A percentile compares a stretch with the other conserved stretches of the same genome.
Conservation (phyloP, 2,113 vertebrate species). For the Heptranchias perlo region DNA sequence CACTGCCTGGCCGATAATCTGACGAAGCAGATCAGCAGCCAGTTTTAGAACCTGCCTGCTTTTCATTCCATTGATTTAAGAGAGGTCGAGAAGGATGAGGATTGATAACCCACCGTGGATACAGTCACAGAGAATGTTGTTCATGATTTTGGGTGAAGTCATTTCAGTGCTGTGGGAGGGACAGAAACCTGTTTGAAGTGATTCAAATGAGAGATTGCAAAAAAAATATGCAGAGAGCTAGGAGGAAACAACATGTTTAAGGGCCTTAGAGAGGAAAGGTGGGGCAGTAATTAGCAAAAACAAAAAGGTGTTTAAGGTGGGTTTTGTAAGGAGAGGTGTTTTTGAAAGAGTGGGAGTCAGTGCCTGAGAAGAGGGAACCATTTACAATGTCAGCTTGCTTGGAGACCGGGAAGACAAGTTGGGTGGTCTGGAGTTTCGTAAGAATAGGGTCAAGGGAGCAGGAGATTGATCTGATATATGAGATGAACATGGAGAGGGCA, state of each 20-base stretch:
- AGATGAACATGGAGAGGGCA: too few species aligned
- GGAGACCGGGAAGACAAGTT: too few species aligned
- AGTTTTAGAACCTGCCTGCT: neutral
- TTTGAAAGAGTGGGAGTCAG: too few species aligned
- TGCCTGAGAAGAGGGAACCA: too few species aligned
- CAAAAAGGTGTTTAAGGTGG: too few species aligned
- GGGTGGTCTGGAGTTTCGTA: too few species aligned
- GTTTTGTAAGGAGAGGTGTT: too few species aligned
- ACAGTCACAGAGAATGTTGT: neutral
- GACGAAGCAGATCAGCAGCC: neutral
- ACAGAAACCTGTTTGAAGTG: neutral
- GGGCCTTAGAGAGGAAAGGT: neutral
- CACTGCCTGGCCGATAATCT: neutral
- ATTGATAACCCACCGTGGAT: too few species aligned
- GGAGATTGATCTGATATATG: too few species aligned
- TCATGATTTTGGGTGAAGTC: neutral
- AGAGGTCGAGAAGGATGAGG: too few species aligned
- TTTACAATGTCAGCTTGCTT: too few species aligned
- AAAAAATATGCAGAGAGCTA: neutral
- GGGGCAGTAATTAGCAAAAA: neutral
- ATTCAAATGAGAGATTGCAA: neutral
- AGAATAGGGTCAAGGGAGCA: too few species aligned
- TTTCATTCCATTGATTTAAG: neutral
- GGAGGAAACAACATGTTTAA: neutral
- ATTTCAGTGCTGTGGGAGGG: neutral